Evolutionary conservation across 2,888 invertebrate genomes (phyloP).

Genomic region (Apamea epomidion): DNA sequence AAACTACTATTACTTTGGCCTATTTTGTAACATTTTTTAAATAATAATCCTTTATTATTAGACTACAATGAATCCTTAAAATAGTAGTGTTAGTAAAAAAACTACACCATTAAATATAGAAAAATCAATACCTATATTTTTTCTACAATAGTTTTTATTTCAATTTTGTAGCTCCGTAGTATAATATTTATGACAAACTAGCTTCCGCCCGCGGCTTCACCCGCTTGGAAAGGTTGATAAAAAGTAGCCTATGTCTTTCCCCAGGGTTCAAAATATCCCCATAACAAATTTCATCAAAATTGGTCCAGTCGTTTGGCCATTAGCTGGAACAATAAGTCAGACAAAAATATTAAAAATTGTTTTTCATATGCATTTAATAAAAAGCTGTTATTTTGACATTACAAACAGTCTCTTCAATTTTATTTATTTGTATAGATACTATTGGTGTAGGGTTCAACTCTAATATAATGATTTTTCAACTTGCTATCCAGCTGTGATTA

Average conservation of each 20-base stretch:
- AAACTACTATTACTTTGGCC: neutral
- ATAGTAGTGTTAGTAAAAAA: neutral
- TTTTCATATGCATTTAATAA: neutral
- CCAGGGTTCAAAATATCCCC: no score
- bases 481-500: constrained; percentile 36
- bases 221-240: no score
- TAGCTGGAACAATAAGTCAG: no score
- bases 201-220: no score
- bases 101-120: neutral
- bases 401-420: neutral
- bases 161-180: no score
- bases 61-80: neutral
- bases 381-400: neutral
- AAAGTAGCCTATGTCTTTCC: no score
- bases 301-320: no score
- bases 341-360: no score
- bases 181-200: neutral
- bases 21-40: neutral
- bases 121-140: neutral
- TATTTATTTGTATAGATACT: neutral
- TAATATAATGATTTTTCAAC: neutral
- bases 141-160: neutral
- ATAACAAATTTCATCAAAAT: no score
- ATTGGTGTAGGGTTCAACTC: neutral
- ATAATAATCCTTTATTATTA: neutral